Base-by-base conservation (phyloP, 2,797 vertebrate species). In the Channallabes apus region DNA sequence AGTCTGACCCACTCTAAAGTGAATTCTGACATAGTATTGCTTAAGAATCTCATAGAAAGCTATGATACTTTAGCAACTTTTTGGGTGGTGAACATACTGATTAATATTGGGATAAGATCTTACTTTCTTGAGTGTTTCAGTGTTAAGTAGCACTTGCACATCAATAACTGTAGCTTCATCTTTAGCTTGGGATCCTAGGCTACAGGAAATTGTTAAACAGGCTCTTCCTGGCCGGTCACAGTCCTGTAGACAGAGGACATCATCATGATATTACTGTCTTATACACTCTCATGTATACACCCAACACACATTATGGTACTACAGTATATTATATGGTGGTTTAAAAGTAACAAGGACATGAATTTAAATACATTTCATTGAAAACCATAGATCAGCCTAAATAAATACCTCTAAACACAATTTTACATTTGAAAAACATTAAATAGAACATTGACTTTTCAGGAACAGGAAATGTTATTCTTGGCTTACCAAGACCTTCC, bases 41-140 rank as follows among this genome's bases (percentile, higher is more conserved):
- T 73, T n/a, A 73, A 29, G 56, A 22, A 38, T 78, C 20, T 58
- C 6, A 61, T n/a, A 59, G 32, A 41, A 79, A 20, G 38, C 20
- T 78, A 38, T 8, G 6, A 2, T 22, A 29, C 15, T 29, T 73
- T 62, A 41, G 67, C 17, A 17, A 3, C 12, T 17, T 38, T 82
- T 67, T 81, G 46, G 0, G 17, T 20, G 27, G n/a, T n/a, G 41
- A 67, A 29, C 8, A 68, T 18, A 14, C 4, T 51, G 14, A 38
- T 14, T 35, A 69, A 51, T 17, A 54, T 24, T 35, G 67, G 7
- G 58, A 11, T 29, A 65, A 83, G 14, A 59, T 86, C 90, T n/a
- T 92, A 99, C 98, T 95, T 95, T 97, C 86, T 98, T 99, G 75
- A 99, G 88, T 86, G 99, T 97, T 92, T 99, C 98, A 0, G 97